These are phyloP conservation scores for Pseudococcus jackbeardsleyi DNA, from an alignment of 2,888 invertebrate species.

Conservation along the genomic window DNA sequence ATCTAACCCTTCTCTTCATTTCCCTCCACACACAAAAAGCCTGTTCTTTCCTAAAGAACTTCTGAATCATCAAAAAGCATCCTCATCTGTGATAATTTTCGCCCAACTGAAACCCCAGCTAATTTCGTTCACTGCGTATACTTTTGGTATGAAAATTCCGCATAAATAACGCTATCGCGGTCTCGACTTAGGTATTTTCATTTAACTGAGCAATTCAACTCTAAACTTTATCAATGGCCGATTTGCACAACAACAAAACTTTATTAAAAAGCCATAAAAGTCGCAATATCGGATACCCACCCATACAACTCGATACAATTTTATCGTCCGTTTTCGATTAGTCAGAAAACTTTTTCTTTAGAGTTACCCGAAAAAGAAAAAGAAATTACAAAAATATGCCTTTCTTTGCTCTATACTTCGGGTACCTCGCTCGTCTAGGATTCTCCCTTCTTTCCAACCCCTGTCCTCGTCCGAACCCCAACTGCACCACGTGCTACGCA, in stretches of 20 bases:
- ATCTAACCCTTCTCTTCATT: neutral
- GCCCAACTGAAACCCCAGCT: neutral
- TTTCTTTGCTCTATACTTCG: neutral
- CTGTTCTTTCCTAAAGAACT: too few relatives aligned
- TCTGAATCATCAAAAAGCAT: too few relatives aligned
- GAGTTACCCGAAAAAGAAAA: neutral
- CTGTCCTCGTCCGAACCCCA: neutral
- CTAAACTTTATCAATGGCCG: neutral
- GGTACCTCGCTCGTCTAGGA: neutral
- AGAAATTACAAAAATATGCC: neutral
- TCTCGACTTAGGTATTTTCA: neutral
- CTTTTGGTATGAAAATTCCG: neutral
- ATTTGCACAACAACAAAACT: neutral
- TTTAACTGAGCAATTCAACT: neutral
- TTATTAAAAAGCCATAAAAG: neutral
- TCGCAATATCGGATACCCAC: neutral
- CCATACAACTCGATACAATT: neutral
- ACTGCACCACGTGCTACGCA: neutral
- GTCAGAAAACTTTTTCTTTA: neutral
- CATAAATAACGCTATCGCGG: neutral
- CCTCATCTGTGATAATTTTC: too few relatives aligned
- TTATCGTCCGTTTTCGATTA: slow-evolving; percentile 12
- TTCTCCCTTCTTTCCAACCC: neutral
- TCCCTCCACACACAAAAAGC: too few relatives aligned
- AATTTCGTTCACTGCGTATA: neutral